These are phyloP conservation scores for Strongylocentrotus purpuratus DNA, from an alignment of 35 echinoderm and acorn worm species.

Conservation along the genomic window DNA sequence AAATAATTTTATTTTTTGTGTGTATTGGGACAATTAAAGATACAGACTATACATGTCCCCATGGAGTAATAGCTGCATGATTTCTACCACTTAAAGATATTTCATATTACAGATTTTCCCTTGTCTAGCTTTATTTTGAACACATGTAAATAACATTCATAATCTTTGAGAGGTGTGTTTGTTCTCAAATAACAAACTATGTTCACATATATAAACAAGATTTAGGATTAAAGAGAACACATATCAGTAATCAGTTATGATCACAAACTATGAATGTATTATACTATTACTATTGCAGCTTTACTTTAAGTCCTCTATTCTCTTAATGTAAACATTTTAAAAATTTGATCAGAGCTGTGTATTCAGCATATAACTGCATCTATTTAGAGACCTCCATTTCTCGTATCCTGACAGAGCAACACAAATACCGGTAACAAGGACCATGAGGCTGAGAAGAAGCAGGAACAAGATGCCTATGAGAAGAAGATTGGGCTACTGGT, in stretches of 20 bases:
- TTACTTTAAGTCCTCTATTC: neutral
- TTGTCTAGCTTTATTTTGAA: neutral
- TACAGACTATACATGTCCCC: too few relatives aligned
- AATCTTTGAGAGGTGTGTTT: neutral
- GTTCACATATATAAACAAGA: neutral
- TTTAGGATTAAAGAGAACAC: neutral
- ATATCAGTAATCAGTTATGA: neutral
- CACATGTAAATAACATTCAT: neutral
- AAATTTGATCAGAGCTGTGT: neutral
- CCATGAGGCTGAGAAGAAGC: slow-evolving; percentile 86
- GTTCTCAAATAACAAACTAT: neutral
- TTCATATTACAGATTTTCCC: too few relatives aligned
- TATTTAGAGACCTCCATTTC: neutral
- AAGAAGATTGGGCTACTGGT: slow-evolving; percentile 94
- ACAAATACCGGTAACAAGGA: slow-evolving; percentile 82
- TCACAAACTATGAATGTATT: neutral
- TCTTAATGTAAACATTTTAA: neutral
- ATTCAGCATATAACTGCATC: neutral
- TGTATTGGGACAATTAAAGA: too few relatives aligned
- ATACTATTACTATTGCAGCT: neutral
- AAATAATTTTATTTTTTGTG: too few relatives aligned
- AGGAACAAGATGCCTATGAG: slow-evolving; percentile 89
- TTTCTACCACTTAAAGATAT: too few relatives aligned
- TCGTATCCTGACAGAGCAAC: slow-evolving; percentile 66
- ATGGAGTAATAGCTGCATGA: too few relatives aligned